A percentile compares a stretch with the other conserved stretches of the same genome.
Conservation (phyloP, 2,113 vertebrate genomes). For the Pyxicephalus adspersus region DNA sequence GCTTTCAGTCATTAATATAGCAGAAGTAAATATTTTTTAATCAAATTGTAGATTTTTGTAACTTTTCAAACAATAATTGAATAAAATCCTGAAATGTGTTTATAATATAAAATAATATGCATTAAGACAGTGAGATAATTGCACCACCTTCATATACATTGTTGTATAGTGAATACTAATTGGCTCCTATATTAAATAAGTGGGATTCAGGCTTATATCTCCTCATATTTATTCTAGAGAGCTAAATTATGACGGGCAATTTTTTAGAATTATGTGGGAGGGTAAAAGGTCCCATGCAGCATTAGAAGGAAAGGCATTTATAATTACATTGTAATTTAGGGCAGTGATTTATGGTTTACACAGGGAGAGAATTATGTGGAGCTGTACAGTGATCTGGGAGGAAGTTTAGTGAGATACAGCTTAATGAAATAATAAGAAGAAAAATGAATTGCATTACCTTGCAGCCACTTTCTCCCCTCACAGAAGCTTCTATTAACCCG, state of each 20-base stretch:
- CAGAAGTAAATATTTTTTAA: too few species aligned
- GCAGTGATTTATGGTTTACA: slow-evolving; percentile 87
- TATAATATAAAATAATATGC: too few species aligned
- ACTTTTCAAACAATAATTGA: too few species aligned
- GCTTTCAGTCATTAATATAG: too few species aligned
- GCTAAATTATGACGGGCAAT: slow-evolving; percentile 89
- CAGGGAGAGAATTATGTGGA: slow-evolving; percentile 81
- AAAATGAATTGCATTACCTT: slow-evolving; percentile 76
- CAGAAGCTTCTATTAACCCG: slow-evolving; percentile 29
- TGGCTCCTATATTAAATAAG: slow-evolving; percentile 81
- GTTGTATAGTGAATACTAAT: slow-evolving; percentile 82
- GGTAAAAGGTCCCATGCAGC: slow-evolving; percentile 92
- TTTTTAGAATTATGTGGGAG: slow-evolving; percentile 98
- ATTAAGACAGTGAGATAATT: neutral
- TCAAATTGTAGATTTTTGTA: too few species aligned
- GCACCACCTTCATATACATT: slow-evolving; percentile 77
- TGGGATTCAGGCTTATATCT: slow-evolving; percentile 81
- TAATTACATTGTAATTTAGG: slow-evolving; percentile 99
- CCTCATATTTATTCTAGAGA: slow-evolving; percentile 80
- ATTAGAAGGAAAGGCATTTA: slow-evolving; percentile 94
- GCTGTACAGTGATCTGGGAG: slow-evolving; percentile 78
- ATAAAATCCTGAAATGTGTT: too few species aligned
- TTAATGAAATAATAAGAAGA: slow-evolving; percentile 98
- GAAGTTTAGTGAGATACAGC: slow-evolving; percentile 86
- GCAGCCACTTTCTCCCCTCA: slow-evolving; percentile 34